Evolutionary conservation across 2,113 vertebrate genomes (phyloP), one percentile per base, ranked within the genome.

Genomic region (Rhombomys opimus): DNA sequence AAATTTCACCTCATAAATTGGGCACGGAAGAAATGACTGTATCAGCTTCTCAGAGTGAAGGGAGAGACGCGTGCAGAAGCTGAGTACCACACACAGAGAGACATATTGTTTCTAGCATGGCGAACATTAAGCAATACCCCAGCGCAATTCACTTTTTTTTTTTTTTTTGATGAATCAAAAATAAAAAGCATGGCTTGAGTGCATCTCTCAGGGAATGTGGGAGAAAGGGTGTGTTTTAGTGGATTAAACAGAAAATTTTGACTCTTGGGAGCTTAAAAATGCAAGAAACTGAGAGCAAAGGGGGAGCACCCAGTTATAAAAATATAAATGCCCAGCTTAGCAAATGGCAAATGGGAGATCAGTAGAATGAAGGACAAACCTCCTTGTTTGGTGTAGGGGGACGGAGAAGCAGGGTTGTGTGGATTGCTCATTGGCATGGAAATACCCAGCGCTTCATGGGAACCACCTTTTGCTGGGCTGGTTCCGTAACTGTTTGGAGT

Each of bases 101-200:
- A 1, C 27, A 14, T 61, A 4, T 63, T 7, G 94, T 91, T 27
- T 68, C 30, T 68, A 15, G 35, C 2, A 11, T 3, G 14, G 18
- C 80, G 8, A 67, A 35, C 7, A 15, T 25, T 7, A 0, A 8
- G 11, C 54, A 9, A 14, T 67, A 12, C 14, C 52, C 5, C 2
- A 15, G 7, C 77, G 2, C 20, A 17, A 52, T 59, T 70, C 25
- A 22, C 14, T 61, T 87, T 25, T 75, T 27, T 4, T 25, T 75
- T 27, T 4, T 87, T 54, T 4, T 65, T 90, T 27, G 77, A 0
- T 61, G 32, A 75, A 52, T 50, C 27, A 38, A 9, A 78, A 9
- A 59, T 22, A 38, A 9, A 78, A 9, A 59, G 9, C 38, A 90
- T 41, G 7, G 63, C 25, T 50, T 38, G 27, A 85, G 10, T 14